phyloP scores from a whole-genome alignment of 1,140 invertebrate species.

The Oedothorax gibbosus region DNA sequence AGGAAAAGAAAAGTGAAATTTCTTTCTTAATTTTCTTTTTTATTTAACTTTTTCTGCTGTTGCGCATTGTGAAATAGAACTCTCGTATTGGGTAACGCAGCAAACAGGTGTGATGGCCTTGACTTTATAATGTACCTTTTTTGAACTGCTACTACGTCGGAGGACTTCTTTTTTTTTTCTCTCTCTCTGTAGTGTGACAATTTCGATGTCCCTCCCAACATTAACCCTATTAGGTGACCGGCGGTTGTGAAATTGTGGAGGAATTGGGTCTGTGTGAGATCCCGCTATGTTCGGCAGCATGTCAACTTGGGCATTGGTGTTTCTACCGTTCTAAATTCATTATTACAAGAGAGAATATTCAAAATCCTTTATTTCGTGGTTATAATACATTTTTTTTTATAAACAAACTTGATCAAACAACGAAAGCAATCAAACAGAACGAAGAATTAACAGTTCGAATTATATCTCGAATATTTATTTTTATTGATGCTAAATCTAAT shows the following conservation, averaged over 20 bases:
- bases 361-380: no score
- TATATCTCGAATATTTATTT: no score
- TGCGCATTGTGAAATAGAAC: constrained; percentile 32
- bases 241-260: not conserved
- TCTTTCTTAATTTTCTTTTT: constrained; percentile 7
- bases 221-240: constrained; percentile 22
- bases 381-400: no score
- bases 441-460: no score
- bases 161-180: constrained; percentile 1
- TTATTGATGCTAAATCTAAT: no score
- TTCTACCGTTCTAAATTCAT: no score
- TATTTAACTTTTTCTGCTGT: not conserved
- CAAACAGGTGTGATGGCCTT: constrained; percentile 46
- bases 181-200: constrained; percentile 15
- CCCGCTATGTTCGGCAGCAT: no score
- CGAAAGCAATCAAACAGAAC: no score
- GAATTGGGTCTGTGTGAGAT: not conserved
- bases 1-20: constrained; percentile 1
- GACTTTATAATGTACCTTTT: constrained; percentile 46
- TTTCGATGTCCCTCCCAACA: constrained; percentile 7
- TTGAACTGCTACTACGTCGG: not conserved
- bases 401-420: no score
- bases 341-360: no score
- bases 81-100: constrained; percentile 48
- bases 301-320: no score